Evolutionary conservation across 2,888 invertebrate species (phyloP), one percentile per base, ranked within the genome.

Genomic region (Sinodicranocentrus sp.): DNA sequence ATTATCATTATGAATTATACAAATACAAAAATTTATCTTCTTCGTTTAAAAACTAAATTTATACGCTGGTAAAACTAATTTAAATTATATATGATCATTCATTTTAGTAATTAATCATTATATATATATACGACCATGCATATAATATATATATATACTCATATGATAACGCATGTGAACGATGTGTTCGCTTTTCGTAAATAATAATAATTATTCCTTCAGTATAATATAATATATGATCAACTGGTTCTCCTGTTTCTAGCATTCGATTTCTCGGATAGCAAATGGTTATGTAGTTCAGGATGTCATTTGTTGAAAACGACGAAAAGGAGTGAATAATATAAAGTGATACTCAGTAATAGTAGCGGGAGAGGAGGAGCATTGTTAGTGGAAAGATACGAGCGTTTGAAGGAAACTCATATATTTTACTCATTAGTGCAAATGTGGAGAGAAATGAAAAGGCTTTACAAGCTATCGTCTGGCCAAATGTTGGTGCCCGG

Each of bases 401-500:
- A n/a, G n/a, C n/a, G n/a, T n/a, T n/a, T n/a, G n/a, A n/a, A n/a
- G n/a, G n/a, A n/a, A n/a, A n/a, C n/a, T n/a, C n/a, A n/a, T n/a
- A n/a, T n/a, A n/a, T n/a, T n/a, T n/a, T n/a, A n/a, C n/a, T n/a
- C n/a, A n/a, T 28, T 59, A 44, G 48, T 61, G 33, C 54, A 75
- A 23, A 17, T 10, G 63, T 61, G 57, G 25, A 65, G 43, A 65
- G 52, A 75, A 65, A 70, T 52, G 17, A 28, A 65, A 67, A 65
- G 10, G 43, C 65, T 76, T 76, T 82, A 82, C 82, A 82, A 76
- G 82, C 82, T 82, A 33, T 82, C 82, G 68, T 82, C 82, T 70
- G 33, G 65, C 82, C 82, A 82, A 17, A 82, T 93, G 70, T 92
- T 92, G 85, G 93, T 90, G 21, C 93, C 93, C 63, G 94, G 92